Base-by-base conservation (phyloP, 2,888 invertebrate genomes). In the Cynaeus angustus region DNA sequence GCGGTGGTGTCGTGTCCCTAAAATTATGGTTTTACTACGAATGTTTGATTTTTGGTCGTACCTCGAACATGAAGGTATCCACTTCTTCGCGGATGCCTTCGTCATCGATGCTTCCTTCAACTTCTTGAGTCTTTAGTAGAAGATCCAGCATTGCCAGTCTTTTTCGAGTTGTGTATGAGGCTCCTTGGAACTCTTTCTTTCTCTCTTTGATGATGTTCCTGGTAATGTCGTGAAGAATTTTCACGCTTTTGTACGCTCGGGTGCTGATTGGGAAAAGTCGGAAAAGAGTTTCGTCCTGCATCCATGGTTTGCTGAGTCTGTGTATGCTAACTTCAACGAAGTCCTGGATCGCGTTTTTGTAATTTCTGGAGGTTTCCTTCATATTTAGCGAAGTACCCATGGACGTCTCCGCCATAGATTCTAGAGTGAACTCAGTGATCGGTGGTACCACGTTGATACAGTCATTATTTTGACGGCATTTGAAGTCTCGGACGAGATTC, bases 1-100 rank as follows among this genome's bases (percentile, higher is more conserved):
- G 90, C 87, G 0, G 89, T 89, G 0, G 91, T 91, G 70, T 91
- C 91, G 76, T 90, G 90, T 0, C 91, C 89, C 89, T 89, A 76
- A 62, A 84, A 61, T 10, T 7, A 13, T 13, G 4, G 14, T 45
- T 48, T 8, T 13, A 21, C 21, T 4, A 21, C 21, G 4, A 21
- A 3, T 21, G 2, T 21, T 21, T 21, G 4, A 4, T 3, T 21
- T 3, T 21, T 4, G 4, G 4, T 21, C 21, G 21, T 21, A 21
- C 21, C 80, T 88, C 90, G 79, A 90, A 89, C 87, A 89, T 88
- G 56, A 90, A 89, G 0, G 90, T 90, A 72, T 90, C 89, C 0
- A 89, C 89, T 83, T 89, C 89, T 78, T 89, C 89, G 73, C 88
- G 86, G 66, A 89, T 87, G 0, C 88, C 89, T 48, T 80, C 76